Evolutionary conservation across 1,140 invertebrate genomes (phyloP).

Genomic region (Heliconius nattereri): DNA sequence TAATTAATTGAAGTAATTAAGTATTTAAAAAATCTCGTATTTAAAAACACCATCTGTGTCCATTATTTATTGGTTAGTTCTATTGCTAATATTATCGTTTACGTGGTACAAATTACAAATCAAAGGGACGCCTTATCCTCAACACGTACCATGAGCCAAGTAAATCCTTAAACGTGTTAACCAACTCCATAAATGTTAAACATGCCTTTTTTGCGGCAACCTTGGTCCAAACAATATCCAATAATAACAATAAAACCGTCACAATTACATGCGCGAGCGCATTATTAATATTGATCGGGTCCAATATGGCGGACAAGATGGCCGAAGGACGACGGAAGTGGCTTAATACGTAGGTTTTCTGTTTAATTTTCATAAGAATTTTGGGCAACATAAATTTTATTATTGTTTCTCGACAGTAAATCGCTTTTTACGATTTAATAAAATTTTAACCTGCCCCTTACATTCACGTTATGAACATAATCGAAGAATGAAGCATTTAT

Average conservation of each 20-base stretch:
- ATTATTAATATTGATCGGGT: constrained; percentile 62
- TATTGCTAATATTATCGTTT: neutral
- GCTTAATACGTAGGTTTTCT: constrained; percentile 39
- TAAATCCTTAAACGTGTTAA: constrained; percentile 50
- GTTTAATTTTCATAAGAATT: constrained; percentile 46
- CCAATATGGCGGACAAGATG: constrained; percentile 59
- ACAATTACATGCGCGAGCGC: constrained; percentile 61
- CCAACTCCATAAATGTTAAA: constrained; percentile 51
- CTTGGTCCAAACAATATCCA: constrained; percentile 72
- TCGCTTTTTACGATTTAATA: constrained; percentile 30
- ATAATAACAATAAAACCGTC: constrained; percentile 74
- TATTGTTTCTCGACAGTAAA: constrained; percentile 23
- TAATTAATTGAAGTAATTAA: too few species aligned
- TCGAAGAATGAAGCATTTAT: constrained; percentile 18
- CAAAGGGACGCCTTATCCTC: constrained; percentile 49
- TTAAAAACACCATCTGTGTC: too few species aligned
- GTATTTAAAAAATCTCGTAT: too few species aligned
- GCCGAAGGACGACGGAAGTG: constrained; percentile 62
- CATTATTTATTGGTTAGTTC: neutral
- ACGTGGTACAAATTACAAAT: constrained; percentile 10
- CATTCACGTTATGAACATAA: constrained; percentile 7
- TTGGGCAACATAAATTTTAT: constrained; percentile 35
- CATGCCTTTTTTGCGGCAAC: constrained; percentile 60
- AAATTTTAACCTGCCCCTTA: constrained; percentile 15
- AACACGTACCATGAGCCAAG: constrained; percentile 46